These are phyloP conservation scores for Cranoglanis bouderius DNA, from an alignment of 2,113 vertebrate species.

Conservation along the genomic window DNA sequence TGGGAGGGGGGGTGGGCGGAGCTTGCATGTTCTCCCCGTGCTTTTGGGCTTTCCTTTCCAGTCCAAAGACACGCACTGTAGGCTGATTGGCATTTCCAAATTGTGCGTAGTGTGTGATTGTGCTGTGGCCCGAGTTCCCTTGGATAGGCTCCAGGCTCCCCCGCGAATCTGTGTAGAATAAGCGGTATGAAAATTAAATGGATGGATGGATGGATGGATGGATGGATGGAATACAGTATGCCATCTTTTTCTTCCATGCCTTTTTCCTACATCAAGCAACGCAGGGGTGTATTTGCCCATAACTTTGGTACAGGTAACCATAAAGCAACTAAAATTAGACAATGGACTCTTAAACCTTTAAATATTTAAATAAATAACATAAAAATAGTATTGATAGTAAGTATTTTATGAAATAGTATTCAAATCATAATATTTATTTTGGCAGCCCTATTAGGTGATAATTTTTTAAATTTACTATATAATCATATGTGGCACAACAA, in stretches of 20 bases:
- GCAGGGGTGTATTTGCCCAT: background rate
- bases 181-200: too few relatives aligned
- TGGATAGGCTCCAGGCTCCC: too few relatives aligned
- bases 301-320: background rate
- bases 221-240: too few relatives aligned
- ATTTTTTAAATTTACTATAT: background rate
- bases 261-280: background rate
- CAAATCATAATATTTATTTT: background rate
- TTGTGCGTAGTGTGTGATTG: too few relatives aligned
- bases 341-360: background rate
- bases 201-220: too few relatives aligned
- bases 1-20: too few relatives aligned
- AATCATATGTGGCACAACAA: background rate
- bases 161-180: too few relatives aligned
- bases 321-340: background rate
- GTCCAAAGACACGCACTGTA: too few relatives aligned
- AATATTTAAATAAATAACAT: background rate
- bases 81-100: too few relatives aligned
- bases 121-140: too few relatives aligned
- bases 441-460: background rate
- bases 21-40: too few relatives aligned
- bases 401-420: background rate
- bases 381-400: background rate
- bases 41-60: too few relatives aligned
- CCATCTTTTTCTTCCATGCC: background rate